Base-by-base conservation (phyloP, 2,113 vertebrate species). In the Centrocercus urophasianus region DNA sequence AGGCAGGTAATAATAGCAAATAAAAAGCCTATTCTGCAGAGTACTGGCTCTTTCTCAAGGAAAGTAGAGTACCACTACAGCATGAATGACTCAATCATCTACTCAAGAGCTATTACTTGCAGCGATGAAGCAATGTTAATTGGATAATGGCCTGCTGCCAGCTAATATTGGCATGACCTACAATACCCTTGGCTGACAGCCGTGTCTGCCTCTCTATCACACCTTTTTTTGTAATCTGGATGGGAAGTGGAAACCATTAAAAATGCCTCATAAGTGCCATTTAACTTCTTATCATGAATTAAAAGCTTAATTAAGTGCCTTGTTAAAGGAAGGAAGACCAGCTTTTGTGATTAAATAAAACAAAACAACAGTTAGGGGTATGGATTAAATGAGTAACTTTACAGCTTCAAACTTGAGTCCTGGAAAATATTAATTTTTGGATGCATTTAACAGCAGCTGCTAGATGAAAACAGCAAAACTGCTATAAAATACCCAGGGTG, bases 41-140 rank as follows among this genome's bases (percentile, higher is more conserved):
- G 92, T 66, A 84, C 94, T 96, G 97, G 96, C 88, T 98, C 86
- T 92, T 97, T 97, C 95, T 97, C 93, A 90, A 97, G 94, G 80
- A 87, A 95, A 95, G 91, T 21, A 91, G 96, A 97, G 96, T 84
- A 96, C 95, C 93, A 97, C 94, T 97, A 92, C 93, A 97, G 89
- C 93, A 96, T 47, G 96, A 97, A 96, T 97, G 97, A 97, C 96
- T 98, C 97, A 98, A 96, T 98, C 97, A 97, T 95, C 88, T 96
- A 95, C 95, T 94, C 75, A 76, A 97, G 98, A 97, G 97, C 96
- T 98, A 98, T 97, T 98, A 96, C 97, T 97, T 93, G 96, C 91
- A 92, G 94, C 6, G 71, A 94, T 91, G 98, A 98, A 98, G 98
- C 98, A 97, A 98, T 96, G 97, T 98, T 99, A 99, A 99, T 98